These are phyloP conservation scores for Fringilla coelebs DNA, from an alignment of 2,797 vertebrate genomes.

Conservation along the genomic window DNA sequence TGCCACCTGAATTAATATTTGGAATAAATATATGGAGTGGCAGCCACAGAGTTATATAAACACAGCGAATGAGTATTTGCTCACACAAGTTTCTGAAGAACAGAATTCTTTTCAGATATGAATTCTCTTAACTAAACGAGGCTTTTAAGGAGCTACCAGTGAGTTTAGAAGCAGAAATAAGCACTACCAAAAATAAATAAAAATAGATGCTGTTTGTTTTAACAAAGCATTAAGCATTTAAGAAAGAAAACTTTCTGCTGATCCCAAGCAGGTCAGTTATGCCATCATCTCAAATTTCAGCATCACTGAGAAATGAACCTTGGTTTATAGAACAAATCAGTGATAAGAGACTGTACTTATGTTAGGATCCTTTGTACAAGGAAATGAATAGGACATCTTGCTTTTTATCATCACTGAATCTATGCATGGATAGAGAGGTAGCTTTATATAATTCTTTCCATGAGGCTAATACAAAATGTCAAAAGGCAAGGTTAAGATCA, in stretches of 20 bases:
- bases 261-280: neutral
- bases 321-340: neutral
- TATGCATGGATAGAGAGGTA: neutral
- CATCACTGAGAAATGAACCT: neutral
- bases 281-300: neutral
- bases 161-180: neutral
- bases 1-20: neutral
- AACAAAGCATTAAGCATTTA: neutral
- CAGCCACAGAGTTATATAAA: neutral
- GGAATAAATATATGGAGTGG: neutral
- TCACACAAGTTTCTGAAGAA: neutral
- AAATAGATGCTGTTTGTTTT: neutral
- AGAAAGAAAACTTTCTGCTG: neutral
- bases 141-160: neutral
- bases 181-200: neutral
- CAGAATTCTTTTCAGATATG: neutral
- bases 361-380: neutral
- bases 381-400: conserved; percentile 4
- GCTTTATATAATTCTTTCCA: neutral
- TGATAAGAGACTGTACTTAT: neutral
- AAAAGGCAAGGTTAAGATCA: conserved; percentile 13
- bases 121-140: neutral
- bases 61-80: neutral
- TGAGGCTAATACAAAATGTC: neutral
- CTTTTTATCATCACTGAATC: neutral